Percentiles rank a stretch among this genome's conserved stretches.
These are phyloP conservation scores for Cranoglanis bouderius DNA, from an alignment of 2,113 vertebrate genomes.

Conservation along the genomic window DNA sequence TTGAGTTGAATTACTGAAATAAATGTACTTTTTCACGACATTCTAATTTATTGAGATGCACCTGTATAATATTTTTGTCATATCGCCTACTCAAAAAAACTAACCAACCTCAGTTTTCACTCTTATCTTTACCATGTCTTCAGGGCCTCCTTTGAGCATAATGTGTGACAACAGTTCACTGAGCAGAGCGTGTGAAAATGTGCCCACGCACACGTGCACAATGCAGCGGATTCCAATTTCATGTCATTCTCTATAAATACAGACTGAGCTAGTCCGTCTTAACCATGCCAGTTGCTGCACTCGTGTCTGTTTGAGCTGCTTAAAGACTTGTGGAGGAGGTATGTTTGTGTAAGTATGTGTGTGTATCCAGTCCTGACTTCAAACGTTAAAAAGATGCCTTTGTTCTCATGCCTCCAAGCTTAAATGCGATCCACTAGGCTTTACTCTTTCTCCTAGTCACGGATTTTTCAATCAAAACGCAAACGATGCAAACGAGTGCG, in stretches of 20 bases:
- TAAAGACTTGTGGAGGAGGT: background rate
- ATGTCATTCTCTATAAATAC: slow-evolving; percentile 50
- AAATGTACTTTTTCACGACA: too few species aligned
- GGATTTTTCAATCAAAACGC: background rate
- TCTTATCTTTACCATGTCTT: background rate
- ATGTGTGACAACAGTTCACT: background rate
- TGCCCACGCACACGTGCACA: background rate
- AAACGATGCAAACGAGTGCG: background rate
- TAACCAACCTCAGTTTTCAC: background rate
- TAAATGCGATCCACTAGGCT: background rate
- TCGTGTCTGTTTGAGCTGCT: slow-evolving; percentile 10
- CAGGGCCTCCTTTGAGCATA: background rate
- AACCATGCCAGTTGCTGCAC: slow-evolving; percentile 26
- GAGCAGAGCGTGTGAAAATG: background rate
- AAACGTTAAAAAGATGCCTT: background rate
- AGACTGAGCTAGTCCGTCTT: slow-evolving; percentile 25
- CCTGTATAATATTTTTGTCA: background rate
- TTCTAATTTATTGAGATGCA: too few species aligned
- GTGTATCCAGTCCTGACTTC: background rate
- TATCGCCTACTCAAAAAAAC: background rate
- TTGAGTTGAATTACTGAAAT: too few species aligned
- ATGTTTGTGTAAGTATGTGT: background rate
- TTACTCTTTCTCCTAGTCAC: background rate
- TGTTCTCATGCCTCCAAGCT: background rate
- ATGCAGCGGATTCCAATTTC: slow-evolving; percentile 3